These are phyloP conservation scores for Pachyuromys duprasi DNA, from an alignment of 2,797 vertebrate species.

Conservation along the genomic window DNA sequence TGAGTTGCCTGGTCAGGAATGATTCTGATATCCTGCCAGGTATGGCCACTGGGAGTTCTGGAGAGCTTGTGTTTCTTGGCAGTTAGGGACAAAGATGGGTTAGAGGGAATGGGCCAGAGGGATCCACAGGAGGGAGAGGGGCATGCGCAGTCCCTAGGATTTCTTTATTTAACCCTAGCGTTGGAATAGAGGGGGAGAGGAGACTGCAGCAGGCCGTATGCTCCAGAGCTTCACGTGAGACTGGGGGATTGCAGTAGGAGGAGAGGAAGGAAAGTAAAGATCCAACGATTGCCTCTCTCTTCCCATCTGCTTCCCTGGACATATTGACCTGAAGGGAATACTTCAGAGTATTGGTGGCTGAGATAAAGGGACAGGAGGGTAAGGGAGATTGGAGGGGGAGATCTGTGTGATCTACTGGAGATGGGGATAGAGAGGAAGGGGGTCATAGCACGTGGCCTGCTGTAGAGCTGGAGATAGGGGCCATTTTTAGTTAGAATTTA, in stretches of 20 bases:
- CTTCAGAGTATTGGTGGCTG: neutral
- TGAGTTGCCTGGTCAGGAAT: neutral
- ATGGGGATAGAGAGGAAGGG: neutral
- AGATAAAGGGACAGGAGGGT: neutral
- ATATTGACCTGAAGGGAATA: neutral
- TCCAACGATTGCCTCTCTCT: neutral
- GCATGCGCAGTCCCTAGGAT: neutral
- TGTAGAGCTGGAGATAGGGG: no score
- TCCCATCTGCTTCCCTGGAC: neutral
- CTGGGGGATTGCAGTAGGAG: neutral
- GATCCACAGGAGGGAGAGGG: neutral
- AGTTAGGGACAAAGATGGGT: neutral
- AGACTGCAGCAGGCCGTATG: neutral
- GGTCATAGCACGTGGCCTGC: neutral
- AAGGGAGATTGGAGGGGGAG: neutral
- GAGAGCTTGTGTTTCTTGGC: neutral
- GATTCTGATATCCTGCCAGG: neutral
- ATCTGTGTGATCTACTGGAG: neutral
- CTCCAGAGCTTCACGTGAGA: neutral
- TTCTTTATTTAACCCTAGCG: neutral
- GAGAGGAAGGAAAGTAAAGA: neutral
- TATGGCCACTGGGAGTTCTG: neutral
- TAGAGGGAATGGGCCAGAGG: neutral
- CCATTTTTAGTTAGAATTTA: neutral
- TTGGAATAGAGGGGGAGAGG: neutral